Conservation (phyloP, 2,113 vertebrate species). For the Todiramphus saurophagus region DNA sequence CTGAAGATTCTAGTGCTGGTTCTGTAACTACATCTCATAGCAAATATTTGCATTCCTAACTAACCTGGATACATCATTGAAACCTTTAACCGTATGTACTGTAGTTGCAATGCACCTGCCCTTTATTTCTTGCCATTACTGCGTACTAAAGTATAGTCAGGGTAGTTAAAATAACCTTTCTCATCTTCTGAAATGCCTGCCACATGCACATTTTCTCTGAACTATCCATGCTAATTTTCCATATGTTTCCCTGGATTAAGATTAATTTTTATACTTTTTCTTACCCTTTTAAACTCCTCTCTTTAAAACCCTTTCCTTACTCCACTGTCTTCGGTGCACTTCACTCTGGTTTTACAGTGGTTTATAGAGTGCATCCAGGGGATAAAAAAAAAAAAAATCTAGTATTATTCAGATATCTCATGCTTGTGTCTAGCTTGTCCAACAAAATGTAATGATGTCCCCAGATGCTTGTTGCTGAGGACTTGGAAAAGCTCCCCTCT, state of each 20-base stretch:
- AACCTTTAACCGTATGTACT: background rate
- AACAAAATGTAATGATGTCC: background rate
- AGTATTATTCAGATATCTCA: background rate
- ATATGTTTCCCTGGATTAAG: fast-evolving
- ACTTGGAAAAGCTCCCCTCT: background rate
- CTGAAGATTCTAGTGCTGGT: background rate
- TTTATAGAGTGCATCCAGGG: background rate
- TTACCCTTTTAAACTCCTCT: background rate
- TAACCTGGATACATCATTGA: background rate
- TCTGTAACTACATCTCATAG: background rate
- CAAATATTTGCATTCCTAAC: background rate
- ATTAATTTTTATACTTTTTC: background rate
- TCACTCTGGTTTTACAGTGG: background rate
- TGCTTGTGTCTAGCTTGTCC: background rate
- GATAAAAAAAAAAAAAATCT: background rate
- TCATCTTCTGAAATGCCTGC: background rate
- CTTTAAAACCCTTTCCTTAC: background rate
- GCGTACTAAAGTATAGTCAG: background rate
- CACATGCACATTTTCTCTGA: background rate
- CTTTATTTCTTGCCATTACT: background rate
- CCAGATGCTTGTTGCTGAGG: background rate
- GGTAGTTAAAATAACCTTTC: background rate
- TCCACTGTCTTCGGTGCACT: background rate
- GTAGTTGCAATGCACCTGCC: background rate
- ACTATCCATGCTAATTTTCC: background rate